These are phyloP conservation scores for Saccostrea echinata DNA, from an alignment of 1,140 invertebrate genomes.

Conservation along the genomic window DNA sequence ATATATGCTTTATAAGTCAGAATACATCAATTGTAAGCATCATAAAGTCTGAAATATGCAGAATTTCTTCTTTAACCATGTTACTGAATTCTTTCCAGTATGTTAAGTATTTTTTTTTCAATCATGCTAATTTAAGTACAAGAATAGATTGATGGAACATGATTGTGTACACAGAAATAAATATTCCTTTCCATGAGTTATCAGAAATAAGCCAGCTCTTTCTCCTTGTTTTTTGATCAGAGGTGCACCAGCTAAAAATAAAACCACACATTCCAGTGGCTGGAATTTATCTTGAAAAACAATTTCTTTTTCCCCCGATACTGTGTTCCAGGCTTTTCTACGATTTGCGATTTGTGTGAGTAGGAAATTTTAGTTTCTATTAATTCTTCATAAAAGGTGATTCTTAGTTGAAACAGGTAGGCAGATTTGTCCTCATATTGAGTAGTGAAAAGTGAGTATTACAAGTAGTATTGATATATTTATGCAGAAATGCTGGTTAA, in stretches of 20 bases:
- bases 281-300: constrained; percentile 31
- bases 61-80: not conserved
- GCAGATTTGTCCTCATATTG: not conserved
- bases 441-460: not conserved
- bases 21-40: too few relatives aligned
- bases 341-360: not conserved
- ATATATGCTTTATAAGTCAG: too few relatives aligned
- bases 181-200: not conserved
- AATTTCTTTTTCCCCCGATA: not conserved
- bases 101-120: not conserved
- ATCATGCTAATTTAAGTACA: too few relatives aligned
- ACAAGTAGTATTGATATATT: not conserved
- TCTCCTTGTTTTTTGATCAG: not conserved
- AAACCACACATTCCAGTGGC: constrained; percentile 21
- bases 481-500: not conserved
- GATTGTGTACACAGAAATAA: not conserved
- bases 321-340: constrained; percentile 5
- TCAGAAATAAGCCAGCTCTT: constrained; percentile 16
- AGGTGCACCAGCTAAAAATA: constrained; percentile 17
- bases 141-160: not conserved
- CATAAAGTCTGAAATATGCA: too few relatives aligned
- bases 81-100: not conserved
- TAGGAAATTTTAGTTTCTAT: not conserved
- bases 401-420: not conserved
- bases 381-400: constrained; percentile 1